Evolutionary conservation across 1,140 invertebrate genomes (phyloP).

Genomic region (Micrasema longulum): DNA sequence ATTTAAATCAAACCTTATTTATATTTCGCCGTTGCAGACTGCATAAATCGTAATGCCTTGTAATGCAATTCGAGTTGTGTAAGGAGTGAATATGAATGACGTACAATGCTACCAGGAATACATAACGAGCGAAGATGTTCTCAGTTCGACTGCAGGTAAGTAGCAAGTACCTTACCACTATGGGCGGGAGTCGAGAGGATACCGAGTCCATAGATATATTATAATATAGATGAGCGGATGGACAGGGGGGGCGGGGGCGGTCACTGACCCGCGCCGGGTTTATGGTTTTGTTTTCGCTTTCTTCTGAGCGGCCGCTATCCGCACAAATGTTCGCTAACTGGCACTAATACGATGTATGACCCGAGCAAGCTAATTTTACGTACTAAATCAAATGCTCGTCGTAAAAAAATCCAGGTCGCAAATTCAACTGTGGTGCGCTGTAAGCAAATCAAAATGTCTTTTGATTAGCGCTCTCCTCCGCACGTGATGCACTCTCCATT

Average conservation of each 20-base stretch:
- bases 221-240: too few species aligned
- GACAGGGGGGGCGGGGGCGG: slow-evolving; percentile 31
- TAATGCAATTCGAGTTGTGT: too few species aligned
- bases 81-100: background rate
- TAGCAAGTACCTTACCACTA: background rate
- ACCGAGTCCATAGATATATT: too few species aligned
- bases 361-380: slow-evolving; percentile 6
- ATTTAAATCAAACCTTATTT: too few species aligned
- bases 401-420: background rate
- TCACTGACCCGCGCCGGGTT: slow-evolving; percentile 50
- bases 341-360: slow-evolving; percentile 28
- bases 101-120: slow-evolving; percentile 23
- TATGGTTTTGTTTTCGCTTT: slow-evolving; percentile 55
- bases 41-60: too few species aligned
- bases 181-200: too few species aligned
- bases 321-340: slow-evolving; percentile 22
- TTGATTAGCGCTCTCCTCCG: too few species aligned
- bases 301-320: slow-evolving; percentile 44
- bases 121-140: slow-evolving; percentile 5
- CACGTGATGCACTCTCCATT: too few species aligned
- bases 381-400: background rate
- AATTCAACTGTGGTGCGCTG: too few species aligned
- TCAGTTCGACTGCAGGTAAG: too few species aligned
- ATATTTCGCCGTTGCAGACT: too few species aligned
- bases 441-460: too few species aligned